Evolutionary conservation across 2,113 vertebrate species (phyloP).

Genomic region (Chauna torquata): DNA sequence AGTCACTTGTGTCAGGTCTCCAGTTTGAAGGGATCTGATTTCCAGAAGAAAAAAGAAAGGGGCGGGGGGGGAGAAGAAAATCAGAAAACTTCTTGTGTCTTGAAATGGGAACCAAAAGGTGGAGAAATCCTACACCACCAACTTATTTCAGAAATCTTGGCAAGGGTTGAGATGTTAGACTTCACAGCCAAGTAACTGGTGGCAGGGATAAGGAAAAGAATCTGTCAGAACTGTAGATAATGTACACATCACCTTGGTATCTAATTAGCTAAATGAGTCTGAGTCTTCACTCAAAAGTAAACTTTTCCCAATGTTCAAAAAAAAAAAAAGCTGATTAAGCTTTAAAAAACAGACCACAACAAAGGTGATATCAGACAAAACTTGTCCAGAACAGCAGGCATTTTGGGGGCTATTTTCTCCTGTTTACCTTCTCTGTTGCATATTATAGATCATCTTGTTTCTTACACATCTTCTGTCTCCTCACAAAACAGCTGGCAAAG

Average conservation of each 20-base stretch:
- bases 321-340: not conserved
- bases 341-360: not conserved
- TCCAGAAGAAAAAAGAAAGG: not conserved
- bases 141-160: constrained; percentile 14
- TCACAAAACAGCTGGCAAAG: not conserved
- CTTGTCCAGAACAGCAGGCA: not conserved
- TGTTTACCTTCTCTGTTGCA: not conserved
- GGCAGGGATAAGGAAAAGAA: not conserved
- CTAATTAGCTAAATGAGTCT: not conserved
- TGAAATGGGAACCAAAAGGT: not conserved
- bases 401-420: not conserved
- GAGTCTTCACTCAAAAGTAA: not conserved
- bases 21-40: not conserved
- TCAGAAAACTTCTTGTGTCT: not conserved
- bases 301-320: not conserved
- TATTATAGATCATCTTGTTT: not conserved
- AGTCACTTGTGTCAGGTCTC: not conserved
- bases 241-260: not conserved
- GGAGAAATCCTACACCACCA: not conserved
- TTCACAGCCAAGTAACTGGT: constrained; percentile 2
- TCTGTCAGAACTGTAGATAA: not conserved
- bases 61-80: not conserved
- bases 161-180: not conserved
- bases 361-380: not conserved
- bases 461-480: not conserved